Conservation (phyloP, 2,888 invertebrate genomes). For the Stictocephala bisonia region DNA sequence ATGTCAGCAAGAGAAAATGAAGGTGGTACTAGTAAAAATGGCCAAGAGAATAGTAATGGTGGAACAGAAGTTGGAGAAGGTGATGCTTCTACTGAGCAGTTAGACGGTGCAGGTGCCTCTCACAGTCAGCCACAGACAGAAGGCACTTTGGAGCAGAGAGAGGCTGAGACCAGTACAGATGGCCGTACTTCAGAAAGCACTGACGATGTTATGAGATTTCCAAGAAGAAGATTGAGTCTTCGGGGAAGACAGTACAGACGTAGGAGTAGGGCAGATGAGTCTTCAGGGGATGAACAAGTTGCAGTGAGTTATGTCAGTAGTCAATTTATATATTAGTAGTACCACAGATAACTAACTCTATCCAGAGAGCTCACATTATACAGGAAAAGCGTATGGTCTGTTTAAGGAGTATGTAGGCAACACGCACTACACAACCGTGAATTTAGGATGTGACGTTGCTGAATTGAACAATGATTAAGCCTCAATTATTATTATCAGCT, state of each 20-base stretch:
- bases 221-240: background rate
- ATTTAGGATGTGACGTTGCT: background rate
- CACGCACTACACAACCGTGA: background rate
- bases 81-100: too few species aligned
- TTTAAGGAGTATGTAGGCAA: too few species aligned
- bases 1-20: too few species aligned
- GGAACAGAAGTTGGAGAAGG: too few species aligned
- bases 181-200: background rate
- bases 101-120: too few species aligned
- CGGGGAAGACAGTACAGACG: conserved; percentile 11
- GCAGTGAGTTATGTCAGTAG: background rate
- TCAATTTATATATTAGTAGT: background rate
- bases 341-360: background rate
- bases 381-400: too few species aligned
- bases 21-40: too few species aligned
- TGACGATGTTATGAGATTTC: conserved; percentile 3
- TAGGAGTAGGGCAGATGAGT: conserved; percentile 27
- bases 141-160: too few species aligned
- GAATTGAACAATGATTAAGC: background rate
- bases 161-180: background rate
- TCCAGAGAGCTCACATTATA: background rate
- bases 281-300: conserved; percentile 8
- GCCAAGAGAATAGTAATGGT: too few species aligned
- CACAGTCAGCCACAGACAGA: too few species aligned
- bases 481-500: too few species aligned